Percentiles rank a stretch among this genome's conserved stretches.
Conservation (phyloP, 1,140 invertebrate species). For the Pteromalus puparum region DNA sequence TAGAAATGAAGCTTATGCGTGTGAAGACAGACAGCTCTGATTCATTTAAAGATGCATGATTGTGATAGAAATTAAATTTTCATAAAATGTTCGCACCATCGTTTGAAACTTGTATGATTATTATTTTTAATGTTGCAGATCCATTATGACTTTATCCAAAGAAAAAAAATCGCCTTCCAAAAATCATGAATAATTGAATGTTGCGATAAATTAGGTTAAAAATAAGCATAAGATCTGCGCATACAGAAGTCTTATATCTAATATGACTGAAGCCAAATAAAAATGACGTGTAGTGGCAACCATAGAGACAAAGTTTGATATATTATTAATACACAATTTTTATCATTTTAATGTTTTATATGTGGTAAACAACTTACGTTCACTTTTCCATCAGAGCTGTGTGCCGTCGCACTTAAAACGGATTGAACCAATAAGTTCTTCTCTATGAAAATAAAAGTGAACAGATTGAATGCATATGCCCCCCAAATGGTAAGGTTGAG, state of each 20-base stretch:
- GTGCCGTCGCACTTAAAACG: slow-evolving; percentile 66
- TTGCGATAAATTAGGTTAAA: slow-evolving; percentile 24
- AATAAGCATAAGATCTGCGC: slow-evolving; percentile 61
- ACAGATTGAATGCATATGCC: slow-evolving; percentile 54
- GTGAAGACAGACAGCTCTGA: slow-evolving; percentile 48
- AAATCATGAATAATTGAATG: slow-evolving; percentile 38
- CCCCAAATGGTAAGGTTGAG: slow-evolving; percentile 19
- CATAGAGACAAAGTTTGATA: neutral
- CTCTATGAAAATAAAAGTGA: slow-evolving; percentile 69
- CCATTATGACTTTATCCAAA: slow-evolving; percentile 13
- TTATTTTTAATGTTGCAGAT: slow-evolving; percentile 32
- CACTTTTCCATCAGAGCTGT: slow-evolving; percentile 66
- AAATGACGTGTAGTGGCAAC: slow-evolving; percentile 52
- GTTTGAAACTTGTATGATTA: neutral
- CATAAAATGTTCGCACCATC: slow-evolving; percentile 18
- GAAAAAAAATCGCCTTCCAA: neutral
- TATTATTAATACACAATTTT: slow-evolving; percentile 24
- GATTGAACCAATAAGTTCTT: slow-evolving; percentile 69
- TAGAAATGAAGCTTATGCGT: slow-evolving; percentile 39
- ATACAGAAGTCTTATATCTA: slow-evolving; percentile 55
- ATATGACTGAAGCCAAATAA: slow-evolving; percentile 60
- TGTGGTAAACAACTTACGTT: slow-evolving; percentile 68
- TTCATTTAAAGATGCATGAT: slow-evolving; percentile 9
- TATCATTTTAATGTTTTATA: slow-evolving; percentile 60
- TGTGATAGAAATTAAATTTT: neutral